Percentiles rank a stretch among this genome's conserved stretches.
Evolutionary conservation across 1,140 invertebrate genomes (phyloP).

Genomic region (Mamestra configurata): DNA sequence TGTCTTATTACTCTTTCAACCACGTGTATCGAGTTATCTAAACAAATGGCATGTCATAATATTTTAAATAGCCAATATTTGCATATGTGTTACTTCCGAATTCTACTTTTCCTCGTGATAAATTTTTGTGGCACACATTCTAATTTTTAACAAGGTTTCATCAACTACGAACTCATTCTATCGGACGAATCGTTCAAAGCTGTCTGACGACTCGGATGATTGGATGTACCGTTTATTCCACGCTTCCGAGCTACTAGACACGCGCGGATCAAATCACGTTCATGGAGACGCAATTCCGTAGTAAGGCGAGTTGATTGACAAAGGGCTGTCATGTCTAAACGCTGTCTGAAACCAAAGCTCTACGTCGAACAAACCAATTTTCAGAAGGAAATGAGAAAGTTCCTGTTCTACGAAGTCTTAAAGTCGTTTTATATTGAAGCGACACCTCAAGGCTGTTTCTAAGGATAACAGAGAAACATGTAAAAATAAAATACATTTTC

Average conservation of each 20-base stretch:
- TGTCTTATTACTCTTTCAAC: not conserved
- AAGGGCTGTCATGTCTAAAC: slow-evolving; percentile 1
- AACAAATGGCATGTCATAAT: not conserved
- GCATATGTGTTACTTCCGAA: not conserved
- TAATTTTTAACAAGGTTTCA: not conserved
- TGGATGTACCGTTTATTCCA: slow-evolving; percentile 23
- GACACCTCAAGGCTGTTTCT: slow-evolving; percentile 2
- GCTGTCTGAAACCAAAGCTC: not conserved
- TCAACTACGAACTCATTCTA: not conserved
- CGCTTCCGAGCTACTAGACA: not conserved
- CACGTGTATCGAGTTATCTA: not conserved
- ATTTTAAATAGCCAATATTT: not conserved
- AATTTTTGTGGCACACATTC: no score
- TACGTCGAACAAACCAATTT: not conserved
- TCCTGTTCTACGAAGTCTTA: not conserved
- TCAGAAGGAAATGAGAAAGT: not conserved
- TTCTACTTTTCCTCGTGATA: not conserved
- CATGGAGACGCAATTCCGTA: slow-evolving; percentile 5
- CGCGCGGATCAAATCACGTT: slow-evolving; percentile 1
- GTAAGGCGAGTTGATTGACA: slow-evolving; percentile 4
- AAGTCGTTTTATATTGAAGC: slow-evolving; percentile 5
- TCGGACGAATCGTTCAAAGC: not conserved
- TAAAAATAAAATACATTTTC: not conserved
- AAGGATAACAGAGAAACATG: not conserved
- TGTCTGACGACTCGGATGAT: not conserved